Percentiles rank a stretch among this genome's conserved stretches.
Conservation (phyloP, 2,797 vertebrate species). For the Argya squamiceps region DNA sequence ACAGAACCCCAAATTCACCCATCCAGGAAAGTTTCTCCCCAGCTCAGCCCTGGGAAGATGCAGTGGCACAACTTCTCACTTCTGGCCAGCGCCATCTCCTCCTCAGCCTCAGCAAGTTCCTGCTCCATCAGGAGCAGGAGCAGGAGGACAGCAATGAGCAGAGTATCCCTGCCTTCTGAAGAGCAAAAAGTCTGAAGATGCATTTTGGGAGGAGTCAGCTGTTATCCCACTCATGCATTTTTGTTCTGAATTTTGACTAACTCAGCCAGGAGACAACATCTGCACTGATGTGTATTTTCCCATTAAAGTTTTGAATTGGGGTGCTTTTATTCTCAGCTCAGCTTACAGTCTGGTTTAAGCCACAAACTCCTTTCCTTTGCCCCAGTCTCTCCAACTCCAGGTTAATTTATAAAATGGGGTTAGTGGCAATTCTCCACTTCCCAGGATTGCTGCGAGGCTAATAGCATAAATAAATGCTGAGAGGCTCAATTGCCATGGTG, state of each 20-base stretch:
- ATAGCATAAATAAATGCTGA: not conserved
- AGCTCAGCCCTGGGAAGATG: not conserved
- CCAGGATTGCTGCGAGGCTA: not conserved
- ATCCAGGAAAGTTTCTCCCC: not conserved
- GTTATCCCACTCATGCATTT: not conserved
- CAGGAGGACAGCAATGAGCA: rapidly evolving
- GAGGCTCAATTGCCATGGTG: not conserved
- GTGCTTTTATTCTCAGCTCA: not conserved
- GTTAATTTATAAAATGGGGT: not conserved
- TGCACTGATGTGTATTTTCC: not conserved
- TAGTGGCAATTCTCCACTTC: not conserved
- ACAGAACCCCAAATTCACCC: not conserved
- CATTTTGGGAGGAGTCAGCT: not conserved
- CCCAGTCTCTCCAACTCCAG: not conserved
- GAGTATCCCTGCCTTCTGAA: not conserved
- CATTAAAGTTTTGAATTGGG: not conserved
- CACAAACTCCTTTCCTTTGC: not conserved
- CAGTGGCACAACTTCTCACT: not conserved
- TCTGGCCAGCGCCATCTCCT: not conserved
- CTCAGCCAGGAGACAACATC: not conserved
- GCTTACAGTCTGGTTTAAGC: not conserved
- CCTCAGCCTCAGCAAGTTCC: not conserved
- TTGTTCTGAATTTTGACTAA: not conserved
- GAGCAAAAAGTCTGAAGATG: not conserved
- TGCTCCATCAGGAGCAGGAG: too few relatives aligned